Evolutionary conservation across 2,797 vertebrate species (phyloP), one percentile per base, ranked within the genome.

Genomic region (Acipenser transmontanus): DNA sequence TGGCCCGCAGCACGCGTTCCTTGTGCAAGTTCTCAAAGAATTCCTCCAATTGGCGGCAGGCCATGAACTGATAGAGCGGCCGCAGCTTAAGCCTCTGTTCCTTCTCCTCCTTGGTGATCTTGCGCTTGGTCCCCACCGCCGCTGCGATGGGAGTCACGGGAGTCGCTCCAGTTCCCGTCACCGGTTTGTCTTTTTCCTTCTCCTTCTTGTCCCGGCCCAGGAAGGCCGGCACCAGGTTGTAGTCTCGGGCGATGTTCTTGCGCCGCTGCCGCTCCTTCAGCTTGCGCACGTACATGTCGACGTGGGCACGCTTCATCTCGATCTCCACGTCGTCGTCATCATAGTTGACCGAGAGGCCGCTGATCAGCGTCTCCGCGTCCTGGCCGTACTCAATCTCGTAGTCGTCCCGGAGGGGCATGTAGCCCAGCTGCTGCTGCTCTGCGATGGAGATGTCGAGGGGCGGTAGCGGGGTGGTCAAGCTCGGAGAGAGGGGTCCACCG

Each of bases 211-310:
- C 96, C 67, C 91, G 88, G 1, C 97, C 96, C 68, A 99, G 84
- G 68, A 99, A 99, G 47, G 84, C 86, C 0, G 95, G 95, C 3
- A 99, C 95, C 71, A 99, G 78, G 78, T 92, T 95, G 79, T 99
- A 98, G 78, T 98, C 97, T 0, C 96, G 89, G 0, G 96, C 96
- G 0, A 99, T 95, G 82, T 95, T 96, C 86, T 99, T 99, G 11
- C 97, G 91, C 4, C 96, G 84, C 64, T 99, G 97, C 1, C 97
- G 81, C 75, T 99, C 96, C 7, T 89, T 77, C 1, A 99, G 92
- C 50, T 98, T 98, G 13, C 96, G 91, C 4, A 99, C 97, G 0
- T 99, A 99, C 97, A 99, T 99, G 82, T 99, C 97, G 57, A 99
- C 97, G 0, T 98, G 95, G 0, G 95, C 93, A 0, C 96, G 93